These are phyloP conservation scores for Aricia artaxerxes DNA, from an alignment of 2,888 invertebrate species.

Conservation along the genomic window DNA sequence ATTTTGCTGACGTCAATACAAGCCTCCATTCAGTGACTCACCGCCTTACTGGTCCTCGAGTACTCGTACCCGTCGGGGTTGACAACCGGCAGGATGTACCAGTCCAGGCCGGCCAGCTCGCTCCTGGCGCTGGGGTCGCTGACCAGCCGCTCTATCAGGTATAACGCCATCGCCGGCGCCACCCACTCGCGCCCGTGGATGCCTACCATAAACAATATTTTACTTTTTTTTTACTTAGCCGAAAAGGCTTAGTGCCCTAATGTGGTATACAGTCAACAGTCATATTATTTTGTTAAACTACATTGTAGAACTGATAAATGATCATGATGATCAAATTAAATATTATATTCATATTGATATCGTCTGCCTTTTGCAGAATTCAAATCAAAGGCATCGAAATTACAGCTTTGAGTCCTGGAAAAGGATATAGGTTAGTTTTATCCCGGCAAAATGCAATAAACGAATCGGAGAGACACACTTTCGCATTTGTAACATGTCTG, in stretches of 20 bases:
- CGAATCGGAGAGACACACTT: no score
- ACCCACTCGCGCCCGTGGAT: slow-evolving; percentile 85
- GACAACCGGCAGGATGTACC: slow-evolving; percentile 83
- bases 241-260: background rate
- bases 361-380: no score
- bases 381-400: no score
- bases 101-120: slow-evolving; percentile 81
- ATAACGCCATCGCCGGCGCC: slow-evolving; percentile 81
- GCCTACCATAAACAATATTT: slow-evolving; percentile 48
- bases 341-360: no score
- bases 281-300: no score
- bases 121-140: slow-evolving; percentile 54
- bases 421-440: no score
- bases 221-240: background rate
- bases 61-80: slow-evolving; percentile 89
- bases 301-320: no score
- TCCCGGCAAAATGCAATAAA: no score
- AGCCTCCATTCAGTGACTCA: slow-evolving; percentile 46
- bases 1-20: background rate
- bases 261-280: no score
- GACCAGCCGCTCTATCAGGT: slow-evolving; percentile 78
- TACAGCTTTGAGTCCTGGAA: no score
- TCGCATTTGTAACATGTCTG: no score
- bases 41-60: slow-evolving; percentile 61
- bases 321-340: no score